Evolutionary conservation across 2,113 vertebrate genomes (phyloP).

Genomic region (Tychaedon coryphoeus): DNA sequence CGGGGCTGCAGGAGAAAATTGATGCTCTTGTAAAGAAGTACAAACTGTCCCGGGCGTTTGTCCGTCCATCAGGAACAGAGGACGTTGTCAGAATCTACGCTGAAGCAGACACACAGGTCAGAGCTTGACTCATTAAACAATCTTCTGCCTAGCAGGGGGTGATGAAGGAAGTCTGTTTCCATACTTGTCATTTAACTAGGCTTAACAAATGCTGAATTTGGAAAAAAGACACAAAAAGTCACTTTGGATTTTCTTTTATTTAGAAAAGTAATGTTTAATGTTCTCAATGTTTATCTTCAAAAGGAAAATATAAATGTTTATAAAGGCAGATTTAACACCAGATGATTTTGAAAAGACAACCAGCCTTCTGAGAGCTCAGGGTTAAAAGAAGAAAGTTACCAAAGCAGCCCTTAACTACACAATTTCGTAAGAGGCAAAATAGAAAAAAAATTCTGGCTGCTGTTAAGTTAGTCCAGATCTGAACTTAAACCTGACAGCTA

Average conservation of each 20-base stretch:
- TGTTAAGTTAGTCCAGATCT: not conserved
- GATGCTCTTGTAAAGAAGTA: conserved; percentile 80
- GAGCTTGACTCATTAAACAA: not conserved
- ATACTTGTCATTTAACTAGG: not conserved
- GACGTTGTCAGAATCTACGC: conserved; percentile 90
- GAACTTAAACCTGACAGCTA: not conserved
- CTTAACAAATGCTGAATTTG: not conserved
- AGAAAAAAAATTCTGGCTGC: not conserved
- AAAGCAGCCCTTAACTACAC: not conserved
- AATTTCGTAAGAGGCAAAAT: not conserved
- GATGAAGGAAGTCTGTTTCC: not conserved
- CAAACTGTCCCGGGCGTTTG: conserved; percentile 82
- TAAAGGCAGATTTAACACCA: not conserved
- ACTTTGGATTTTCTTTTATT: not conserved
- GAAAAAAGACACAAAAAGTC: not conserved
- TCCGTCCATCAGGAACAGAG: conserved; percentile 94
- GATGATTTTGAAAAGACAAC: not conserved
- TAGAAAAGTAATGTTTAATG: not conserved
- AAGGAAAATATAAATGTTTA: not conserved
- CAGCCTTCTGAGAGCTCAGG: not conserved
- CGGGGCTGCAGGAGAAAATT: conserved; percentile 86
- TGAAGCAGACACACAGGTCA: conserved; percentile 91
- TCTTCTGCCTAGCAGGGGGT: not conserved
- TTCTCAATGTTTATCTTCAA: not conserved
- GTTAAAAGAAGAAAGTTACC: not conserved